phyloP scores from a whole-genome alignment of 2,797 vertebrate genomes.

The Xerus rutilus region DNA sequence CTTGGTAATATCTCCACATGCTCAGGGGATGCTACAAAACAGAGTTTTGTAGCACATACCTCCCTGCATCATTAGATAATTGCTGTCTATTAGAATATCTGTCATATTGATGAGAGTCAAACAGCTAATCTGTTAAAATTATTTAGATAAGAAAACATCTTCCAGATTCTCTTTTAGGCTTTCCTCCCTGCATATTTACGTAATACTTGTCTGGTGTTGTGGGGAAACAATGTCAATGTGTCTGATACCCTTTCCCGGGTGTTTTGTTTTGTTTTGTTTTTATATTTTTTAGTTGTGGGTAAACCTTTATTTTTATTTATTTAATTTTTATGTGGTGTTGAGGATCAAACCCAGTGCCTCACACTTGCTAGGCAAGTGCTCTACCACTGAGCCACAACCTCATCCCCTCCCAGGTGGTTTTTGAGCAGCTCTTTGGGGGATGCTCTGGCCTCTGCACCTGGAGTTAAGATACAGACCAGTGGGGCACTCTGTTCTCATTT shows the following conservation, averaged over 20 bases:
- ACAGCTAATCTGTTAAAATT: not conserved
- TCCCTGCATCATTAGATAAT: slow-evolving; percentile 8
- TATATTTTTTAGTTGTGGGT: no score
- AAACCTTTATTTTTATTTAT: no score
- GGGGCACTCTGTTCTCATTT: not conserved
- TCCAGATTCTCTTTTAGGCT: slow-evolving; percentile 15
- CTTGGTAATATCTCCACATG: not conserved
- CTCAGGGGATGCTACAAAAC: not conserved
- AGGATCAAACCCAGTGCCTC: no score
- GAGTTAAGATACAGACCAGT: not conserved
- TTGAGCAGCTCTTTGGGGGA: not conserved
- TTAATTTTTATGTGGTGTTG: no score
- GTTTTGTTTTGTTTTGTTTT: no score
- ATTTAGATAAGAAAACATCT: slow-evolving; percentile 38
- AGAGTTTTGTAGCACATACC: not conserved
- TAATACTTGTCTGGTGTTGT: not conserved
- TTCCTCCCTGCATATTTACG: not conserved
- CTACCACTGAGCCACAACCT: no score
- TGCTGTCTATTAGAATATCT: not conserved
- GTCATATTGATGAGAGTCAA: slow-evolving; percentile 5
- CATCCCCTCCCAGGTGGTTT: not conserved
- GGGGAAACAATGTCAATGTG: not conserved
- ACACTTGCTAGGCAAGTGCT: no score
- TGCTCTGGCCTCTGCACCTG: not conserved
- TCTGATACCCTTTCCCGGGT: not conserved